These are phyloP conservation scores for Aphelenchoides bicaudatus DNA, from an alignment of 2,888 invertebrate genomes.

Conservation along the genomic window DNA sequence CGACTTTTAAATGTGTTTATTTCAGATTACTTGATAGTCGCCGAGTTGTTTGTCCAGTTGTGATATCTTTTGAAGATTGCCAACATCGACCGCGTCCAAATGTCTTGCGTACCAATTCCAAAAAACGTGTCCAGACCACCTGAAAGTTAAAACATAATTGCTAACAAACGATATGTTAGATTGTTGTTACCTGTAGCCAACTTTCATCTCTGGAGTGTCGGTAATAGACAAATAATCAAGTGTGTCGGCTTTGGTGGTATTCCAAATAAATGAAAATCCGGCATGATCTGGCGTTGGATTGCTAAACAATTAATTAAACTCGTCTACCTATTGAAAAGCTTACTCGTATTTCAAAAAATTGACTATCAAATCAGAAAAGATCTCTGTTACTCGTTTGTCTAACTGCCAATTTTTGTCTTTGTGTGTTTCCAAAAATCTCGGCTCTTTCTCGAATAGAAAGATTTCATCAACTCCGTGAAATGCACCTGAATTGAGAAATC, in stretches of 20 bases:
- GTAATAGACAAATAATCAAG: slow-evolving; percentile 59
- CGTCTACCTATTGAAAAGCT: slow-evolving; percentile 2
- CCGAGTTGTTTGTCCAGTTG: slow-evolving; percentile 56
- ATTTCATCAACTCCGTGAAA: slow-evolving; percentile 60
- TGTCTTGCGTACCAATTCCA: slow-evolving; percentile 60
- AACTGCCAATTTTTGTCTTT: slow-evolving; percentile 60
- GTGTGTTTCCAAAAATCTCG: slow-evolving; percentile 51
- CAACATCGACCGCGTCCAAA: slow-evolving; percentile 59
- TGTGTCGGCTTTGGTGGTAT: slow-evolving; percentile 50
- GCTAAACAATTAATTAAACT: slow-evolving; percentile 35
- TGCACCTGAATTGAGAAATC: slow-evolving; percentile 42
- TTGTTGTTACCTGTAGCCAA: slow-evolving; percentile 37
- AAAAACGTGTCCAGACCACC: slow-evolving; percentile 60
- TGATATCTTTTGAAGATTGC: slow-evolving; percentile 53
- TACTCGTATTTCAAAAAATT: slow-evolving; percentile 57
- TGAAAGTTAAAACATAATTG: no score
- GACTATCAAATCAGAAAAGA: slow-evolving; percentile 56
- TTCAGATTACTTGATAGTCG: slow-evolving; percentile 55
- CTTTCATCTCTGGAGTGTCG: slow-evolving; percentile 56
- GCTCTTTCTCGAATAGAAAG: slow-evolving; percentile 59
- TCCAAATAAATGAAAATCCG: slow-evolving; percentile 59
- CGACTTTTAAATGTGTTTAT: slow-evolving; percentile 7
- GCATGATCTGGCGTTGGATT: slow-evolving; percentile 56
- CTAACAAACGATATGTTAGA: no score
- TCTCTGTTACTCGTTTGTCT: slow-evolving; percentile 59